Evolutionary conservation across 2,113 vertebrate genomes (phyloP).

Genomic region (Atrichornis clamosus): DNA sequence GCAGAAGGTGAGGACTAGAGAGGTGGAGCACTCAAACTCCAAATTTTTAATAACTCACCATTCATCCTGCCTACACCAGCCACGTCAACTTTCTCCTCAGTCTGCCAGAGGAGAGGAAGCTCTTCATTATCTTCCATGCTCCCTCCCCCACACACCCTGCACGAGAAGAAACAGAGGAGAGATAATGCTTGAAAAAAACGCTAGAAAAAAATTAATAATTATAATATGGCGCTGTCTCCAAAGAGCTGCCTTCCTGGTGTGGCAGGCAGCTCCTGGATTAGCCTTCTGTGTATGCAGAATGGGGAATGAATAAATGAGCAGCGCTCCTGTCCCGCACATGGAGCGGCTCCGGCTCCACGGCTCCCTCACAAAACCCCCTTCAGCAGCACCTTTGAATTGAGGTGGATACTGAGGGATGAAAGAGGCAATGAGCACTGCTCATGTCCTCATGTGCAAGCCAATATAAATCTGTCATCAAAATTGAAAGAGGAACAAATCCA

Average conservation of each 20-base stretch:
- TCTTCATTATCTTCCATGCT: not conserved
- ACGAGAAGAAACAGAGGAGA: conserved; percentile 24
- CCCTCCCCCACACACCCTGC: fast-evolving
- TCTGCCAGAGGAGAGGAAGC: not conserved
- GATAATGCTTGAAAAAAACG: conserved; percentile 41
- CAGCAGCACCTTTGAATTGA: not conserved
- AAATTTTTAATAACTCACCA: not conserved
- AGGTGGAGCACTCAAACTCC: not conserved
- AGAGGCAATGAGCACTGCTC: not conserved
- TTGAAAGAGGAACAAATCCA: not conserved
- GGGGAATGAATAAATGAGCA: conserved; percentile 57
- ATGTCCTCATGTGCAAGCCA: not conserved
- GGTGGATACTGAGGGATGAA: not conserved
- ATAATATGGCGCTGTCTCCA: conserved; percentile 43
- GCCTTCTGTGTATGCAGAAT: conserved; percentile 54
- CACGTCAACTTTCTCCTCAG: not conserved
- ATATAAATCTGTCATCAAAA: not conserved
- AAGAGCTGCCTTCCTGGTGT: conserved; percentile 53
- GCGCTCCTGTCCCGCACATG: not conserved
- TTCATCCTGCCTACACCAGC: not conserved
- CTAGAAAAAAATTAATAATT: not conserved
- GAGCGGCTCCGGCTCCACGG: not conserved
- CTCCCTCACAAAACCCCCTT: not conserved
- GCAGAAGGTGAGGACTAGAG: not conserved
- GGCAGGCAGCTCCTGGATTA: conserved; percentile 54